A percentile compares a stretch with the other conserved stretches of the same genome.
phyloP scores from a whole-genome alignment of 2,797 vertebrate genomes.

The Lagocephalus sceleratus region DNA sequence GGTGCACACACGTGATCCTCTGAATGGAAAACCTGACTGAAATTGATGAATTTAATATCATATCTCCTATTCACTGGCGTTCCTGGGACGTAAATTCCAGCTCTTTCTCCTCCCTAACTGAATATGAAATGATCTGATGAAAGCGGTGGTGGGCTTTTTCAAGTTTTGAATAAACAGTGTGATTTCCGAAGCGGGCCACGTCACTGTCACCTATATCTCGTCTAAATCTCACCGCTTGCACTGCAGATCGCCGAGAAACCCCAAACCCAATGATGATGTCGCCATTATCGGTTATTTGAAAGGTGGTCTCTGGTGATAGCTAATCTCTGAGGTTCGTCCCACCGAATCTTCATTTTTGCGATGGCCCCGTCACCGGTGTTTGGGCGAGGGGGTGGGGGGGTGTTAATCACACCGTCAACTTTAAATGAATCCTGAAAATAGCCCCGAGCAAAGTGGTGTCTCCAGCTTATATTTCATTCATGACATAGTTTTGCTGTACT shows the following conservation, averaged over 20 bases:
- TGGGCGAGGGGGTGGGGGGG: slow-evolving; percentile 31
- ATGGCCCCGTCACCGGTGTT: slow-evolving; percentile 33
- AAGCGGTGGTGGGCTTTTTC: slow-evolving; percentile 14
- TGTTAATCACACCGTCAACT: slow-evolving; percentile 64
- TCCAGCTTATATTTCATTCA: slow-evolving; percentile 73
- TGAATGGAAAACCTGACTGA: too few species aligned
- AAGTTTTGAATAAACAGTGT: slow-evolving; percentile 48
- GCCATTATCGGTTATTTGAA: slow-evolving; percentile 43
- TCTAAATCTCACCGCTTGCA: slow-evolving; percentile 21
- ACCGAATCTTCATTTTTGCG: slow-evolving; percentile 50
- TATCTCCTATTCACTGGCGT: slow-evolving; percentile 34
- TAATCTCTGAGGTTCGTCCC: slow-evolving; percentile 63
- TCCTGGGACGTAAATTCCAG: slow-evolving; percentile 26
- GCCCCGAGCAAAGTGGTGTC: slow-evolving; percentile 67
- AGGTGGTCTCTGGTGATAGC: slow-evolving; percentile 61
- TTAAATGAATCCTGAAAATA: slow-evolving; percentile 70
- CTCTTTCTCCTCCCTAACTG: slow-evolving; percentile 12
- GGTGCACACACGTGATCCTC: slow-evolving; percentile 3
- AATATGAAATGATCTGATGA: slow-evolving; percentile 10
- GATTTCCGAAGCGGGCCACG: slow-evolving; percentile 33
- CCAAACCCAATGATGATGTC: slow-evolving; percentile 40
- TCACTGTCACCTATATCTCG: slow-evolving; percentile 50
- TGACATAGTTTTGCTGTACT: slow-evolving; percentile 61
- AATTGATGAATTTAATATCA: too few species aligned
- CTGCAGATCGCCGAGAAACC: slow-evolving; percentile 2